A percentile compares a stretch with the other conserved stretches of the same genome.
phyloP scores from a whole-genome alignment of 2,113 vertebrate species.

The Platichthys flesus region DNA sequence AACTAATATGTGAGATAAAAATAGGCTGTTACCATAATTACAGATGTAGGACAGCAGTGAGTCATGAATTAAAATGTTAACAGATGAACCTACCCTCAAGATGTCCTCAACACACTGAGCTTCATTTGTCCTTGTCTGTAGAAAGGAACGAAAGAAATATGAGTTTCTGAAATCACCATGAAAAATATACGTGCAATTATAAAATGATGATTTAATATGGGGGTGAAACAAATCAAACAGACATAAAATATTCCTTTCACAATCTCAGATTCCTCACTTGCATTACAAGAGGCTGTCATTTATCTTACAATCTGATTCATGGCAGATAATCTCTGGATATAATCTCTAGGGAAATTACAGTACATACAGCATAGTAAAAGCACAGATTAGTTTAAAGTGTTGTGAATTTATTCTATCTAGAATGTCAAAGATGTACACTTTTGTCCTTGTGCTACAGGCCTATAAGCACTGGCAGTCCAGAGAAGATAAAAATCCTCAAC shows the following conservation, averaged over 20 bases:
- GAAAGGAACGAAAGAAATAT: slow-evolving; percentile 3
- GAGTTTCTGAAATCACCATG: neutral
- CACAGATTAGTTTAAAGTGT: no score
- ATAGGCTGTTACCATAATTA: neutral
- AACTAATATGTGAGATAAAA: neutral
- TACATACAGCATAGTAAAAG: no score
- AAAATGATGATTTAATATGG: no score
- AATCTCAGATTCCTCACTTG: neutral
- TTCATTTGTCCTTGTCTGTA: slow-evolving; percentile 85
- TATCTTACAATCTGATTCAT: no score
- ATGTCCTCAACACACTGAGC: slow-evolving; percentile 91
- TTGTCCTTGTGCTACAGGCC: neutral
- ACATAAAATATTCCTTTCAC: neutral
- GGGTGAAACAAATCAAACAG: neutral
- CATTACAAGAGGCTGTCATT: no score
- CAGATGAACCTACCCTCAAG: slow-evolving; percentile 85
- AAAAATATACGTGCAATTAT: neutral
- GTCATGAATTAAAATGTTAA: neutral
- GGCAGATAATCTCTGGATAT: no score
- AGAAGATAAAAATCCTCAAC: neutral
- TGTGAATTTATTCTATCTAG: neutral
- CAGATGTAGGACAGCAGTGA: neutral
- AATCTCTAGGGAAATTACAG: no score
- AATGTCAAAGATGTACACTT: neutral
- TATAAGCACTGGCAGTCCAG: neutral